Base-by-base conservation (phyloP, 2,797 vertebrate species). In the Diplodus puntazzo region DNA sequence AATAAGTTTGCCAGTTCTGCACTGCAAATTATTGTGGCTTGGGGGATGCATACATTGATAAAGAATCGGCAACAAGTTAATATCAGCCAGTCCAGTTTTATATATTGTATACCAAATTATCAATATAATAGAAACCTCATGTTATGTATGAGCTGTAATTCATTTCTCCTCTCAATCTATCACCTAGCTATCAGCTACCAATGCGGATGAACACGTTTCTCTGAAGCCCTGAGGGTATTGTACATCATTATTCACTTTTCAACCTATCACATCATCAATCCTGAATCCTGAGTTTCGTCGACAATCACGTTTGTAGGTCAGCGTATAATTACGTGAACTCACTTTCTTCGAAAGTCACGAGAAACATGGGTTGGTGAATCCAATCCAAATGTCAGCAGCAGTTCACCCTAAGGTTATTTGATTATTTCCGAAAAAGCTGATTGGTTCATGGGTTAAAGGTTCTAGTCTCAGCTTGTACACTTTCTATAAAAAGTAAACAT, bases 171-270 rank as follows among this genome's bases (percentile, higher is more conserved):
- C 21, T 58, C 43, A 27, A 49, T 75, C 49, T 17, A 48, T 82
- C 55, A 63, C 8, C 20, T 3, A 20, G 39, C 45, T 9, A 54
- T 63, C 39, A 61, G 50, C 30, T 13, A 27, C 55, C n/a, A 68
- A 61, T 57, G 70, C 66, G 69, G 65, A 53, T 43, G 9, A 67
- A 72, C 71, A 23, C 11, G 66, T 81, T 65, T 61, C 18, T 27
- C 50, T 78, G 20, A 16, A 23, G 25, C 73, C 52, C 23, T 5
- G 42, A 62, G 21, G 48, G 64, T 70, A 69, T 17, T 14, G 13
- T 11, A 53, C 30, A 53, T 46, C 46, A 14, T 34, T 11, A 53
- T 50, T 61, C 18, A 55, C 58, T 59, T 55, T 52, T 48, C 25
- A 59, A 42, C 5, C 8, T 53, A 73, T 20, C 2, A 1, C 7